phyloP scores from a whole-genome alignment of 2,113 vertebrate genomes.

The Nycticryphes semicollaris region DNA sequence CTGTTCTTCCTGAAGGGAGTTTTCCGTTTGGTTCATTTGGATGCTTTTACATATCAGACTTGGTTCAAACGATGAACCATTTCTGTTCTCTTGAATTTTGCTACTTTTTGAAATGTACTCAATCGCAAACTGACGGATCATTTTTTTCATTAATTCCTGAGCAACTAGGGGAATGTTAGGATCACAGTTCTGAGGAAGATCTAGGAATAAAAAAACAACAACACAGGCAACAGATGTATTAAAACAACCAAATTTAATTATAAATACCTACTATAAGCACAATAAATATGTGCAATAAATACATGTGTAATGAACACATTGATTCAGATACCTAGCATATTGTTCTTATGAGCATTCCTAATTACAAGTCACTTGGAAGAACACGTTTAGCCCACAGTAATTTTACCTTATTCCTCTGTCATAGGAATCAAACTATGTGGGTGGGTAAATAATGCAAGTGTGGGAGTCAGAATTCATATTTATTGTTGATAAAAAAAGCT shows the following conservation, averaged over 20 bases:
- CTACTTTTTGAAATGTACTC: conserved; percentile 97
- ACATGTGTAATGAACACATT: neutral
- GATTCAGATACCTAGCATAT: neutral
- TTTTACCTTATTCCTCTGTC: neutral
- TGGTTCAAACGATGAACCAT: conserved; percentile 81
- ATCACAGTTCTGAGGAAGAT: conserved; percentile 94
- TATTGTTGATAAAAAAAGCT: neutral
- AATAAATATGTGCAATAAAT: neutral
- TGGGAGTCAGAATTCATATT: neutral
- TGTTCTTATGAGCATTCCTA: neutral
- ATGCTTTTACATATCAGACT: conserved; percentile 80
- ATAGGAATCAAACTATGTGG: neutral
- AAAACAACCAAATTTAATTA: neutral
- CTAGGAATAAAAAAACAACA: conserved; percentile 75
- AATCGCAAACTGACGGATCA: conserved; percentile 97
- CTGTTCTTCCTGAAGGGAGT: conserved; percentile 83
- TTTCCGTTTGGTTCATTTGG: conserved; percentile 81
- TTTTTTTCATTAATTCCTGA: conserved; percentile 99
- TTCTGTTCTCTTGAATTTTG: conserved; percentile 86
- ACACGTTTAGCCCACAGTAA: neutral
- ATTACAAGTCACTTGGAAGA: neutral
- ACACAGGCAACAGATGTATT: neutral
- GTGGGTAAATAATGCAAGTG: neutral
- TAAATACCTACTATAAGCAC: neutral
- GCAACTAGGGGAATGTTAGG: conserved; percentile 96